Percentiles rank a stretch among this genome's conserved stretches.
These are phyloP conservation scores for Nerophis lumbriciformis DNA, from an alignment of 2,113 vertebrate species.

Conservation along the genomic window DNA sequence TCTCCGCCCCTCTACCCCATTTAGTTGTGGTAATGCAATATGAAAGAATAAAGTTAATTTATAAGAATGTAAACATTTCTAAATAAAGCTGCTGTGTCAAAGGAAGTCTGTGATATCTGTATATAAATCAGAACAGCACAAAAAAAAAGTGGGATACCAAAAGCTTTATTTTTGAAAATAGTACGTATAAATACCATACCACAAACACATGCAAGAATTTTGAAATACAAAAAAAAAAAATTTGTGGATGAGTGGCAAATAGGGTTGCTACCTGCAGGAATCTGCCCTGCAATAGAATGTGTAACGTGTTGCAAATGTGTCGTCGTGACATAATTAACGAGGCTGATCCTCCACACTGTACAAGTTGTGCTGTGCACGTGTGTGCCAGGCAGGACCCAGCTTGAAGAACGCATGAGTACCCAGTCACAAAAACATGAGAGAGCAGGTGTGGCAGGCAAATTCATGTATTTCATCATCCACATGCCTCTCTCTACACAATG, in stretches of 20 bases:
- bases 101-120: too few relatives aligned
- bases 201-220: constrained; percentile 53
- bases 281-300: constrained; percentile 8
- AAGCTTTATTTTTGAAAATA: constrained; percentile 70
- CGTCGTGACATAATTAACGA: background rate
- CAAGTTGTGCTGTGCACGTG: background rate
- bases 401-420: background rate
- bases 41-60: constrained; percentile 58
- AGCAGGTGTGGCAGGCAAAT: background rate
- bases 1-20: constrained; percentile 21
- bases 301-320: too few relatives aligned
- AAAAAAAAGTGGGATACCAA: constrained; percentile 45
- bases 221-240: constrained; percentile 10
- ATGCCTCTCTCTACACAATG: background rate
- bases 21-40: constrained; percentile 67
- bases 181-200: constrained; percentile 63
- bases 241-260: constrained; percentile 40
- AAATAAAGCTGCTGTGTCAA: constrained; percentile 72
- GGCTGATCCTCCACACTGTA: background rate
- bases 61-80: constrained; percentile 75
- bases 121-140: background rate
- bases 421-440: background rate
- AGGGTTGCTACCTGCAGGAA: constrained; percentile 26
- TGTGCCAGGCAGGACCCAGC: background rate
- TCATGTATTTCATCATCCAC: background rate